phyloP scores from a whole-genome alignment of 1,140 invertebrate species.

The Aphis gossypii region DNA sequence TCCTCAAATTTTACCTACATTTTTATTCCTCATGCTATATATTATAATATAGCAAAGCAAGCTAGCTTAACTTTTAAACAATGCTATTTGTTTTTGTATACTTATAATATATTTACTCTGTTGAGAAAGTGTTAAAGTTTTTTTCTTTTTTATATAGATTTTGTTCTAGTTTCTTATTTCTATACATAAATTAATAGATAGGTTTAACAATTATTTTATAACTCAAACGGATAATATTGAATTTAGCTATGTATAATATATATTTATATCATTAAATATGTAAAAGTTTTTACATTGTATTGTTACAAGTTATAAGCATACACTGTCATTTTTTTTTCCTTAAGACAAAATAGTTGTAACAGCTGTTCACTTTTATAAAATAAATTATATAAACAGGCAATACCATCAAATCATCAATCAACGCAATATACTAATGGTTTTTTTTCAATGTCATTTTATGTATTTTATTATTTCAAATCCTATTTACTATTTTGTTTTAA shows the following conservation, averaged over 20 bases:
- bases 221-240: conserved; percentile 38
- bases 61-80: conserved; percentile 50
- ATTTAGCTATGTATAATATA: conserved; percentile 44
- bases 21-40: conserved; percentile 31
- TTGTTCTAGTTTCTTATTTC: conserved; percentile 54
- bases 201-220: conserved; percentile 54
- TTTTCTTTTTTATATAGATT: conserved; percentile 36
- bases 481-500: background rate
- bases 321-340: conserved; percentile 36
- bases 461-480: conserved; percentile 26
- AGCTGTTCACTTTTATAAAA: conserved; percentile 33
- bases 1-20: conserved; percentile 1
- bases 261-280: conserved; percentile 12
- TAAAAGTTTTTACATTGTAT: background rate
- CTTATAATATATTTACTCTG: conserved; percentile 52
- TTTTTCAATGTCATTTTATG: background rate
- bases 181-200: conserved; percentile 33
- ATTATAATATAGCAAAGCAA: conserved; percentile 32
- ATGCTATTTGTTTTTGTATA: conserved; percentile 51
- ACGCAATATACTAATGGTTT: conserved; percentile 17
- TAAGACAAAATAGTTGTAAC: conserved; percentile 32
- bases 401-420: conserved; percentile 17
- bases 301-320: conserved; percentile 9
- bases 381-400: conserved; percentile 31
- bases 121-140: conserved; percentile 39